These are phyloP conservation scores for Ranitomeya variabilis DNA, from an alignment of 2,113 vertebrate species.

Conservation along the genomic window DNA sequence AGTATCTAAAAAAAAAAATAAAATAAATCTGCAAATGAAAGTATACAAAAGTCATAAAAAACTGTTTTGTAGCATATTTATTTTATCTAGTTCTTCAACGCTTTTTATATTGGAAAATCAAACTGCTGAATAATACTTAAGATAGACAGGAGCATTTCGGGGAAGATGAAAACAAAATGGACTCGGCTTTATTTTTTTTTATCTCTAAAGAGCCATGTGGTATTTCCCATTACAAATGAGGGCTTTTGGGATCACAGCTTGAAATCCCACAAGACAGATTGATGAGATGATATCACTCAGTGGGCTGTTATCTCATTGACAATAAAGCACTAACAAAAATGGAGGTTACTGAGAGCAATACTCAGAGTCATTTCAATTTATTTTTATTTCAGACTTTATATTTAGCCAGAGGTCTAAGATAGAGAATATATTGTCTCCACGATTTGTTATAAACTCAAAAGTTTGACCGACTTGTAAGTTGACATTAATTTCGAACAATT, in stretches of 20 bases:
- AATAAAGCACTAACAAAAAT: slow-evolving; percentile 27
- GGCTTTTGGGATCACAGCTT: slow-evolving; percentile 46
- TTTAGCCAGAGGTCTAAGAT: slow-evolving; percentile 23
- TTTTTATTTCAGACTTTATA: slow-evolving; percentile 39
- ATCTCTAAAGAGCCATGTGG: slow-evolving; percentile 49
- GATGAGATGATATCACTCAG: slow-evolving; percentile 40
- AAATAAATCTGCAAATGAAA: too few species aligned
- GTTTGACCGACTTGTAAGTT: neutral
- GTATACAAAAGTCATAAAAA: too few species aligned
- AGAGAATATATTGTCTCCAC: neutral
- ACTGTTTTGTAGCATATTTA: neutral
- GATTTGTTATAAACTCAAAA: slow-evolving; percentile 10
- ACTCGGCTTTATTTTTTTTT: slow-evolving; percentile 23
- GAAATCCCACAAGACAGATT: slow-evolving; percentile 41
- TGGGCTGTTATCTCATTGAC: slow-evolving; percentile 44
- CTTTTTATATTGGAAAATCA: neutral
- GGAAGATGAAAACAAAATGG: neutral
- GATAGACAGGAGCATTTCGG: neutral
- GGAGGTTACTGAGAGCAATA: slow-evolving; percentile 35
- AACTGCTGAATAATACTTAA: neutral
- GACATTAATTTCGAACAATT: neutral
- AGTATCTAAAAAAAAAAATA: too few species aligned
- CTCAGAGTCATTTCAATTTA: slow-evolving; percentile 36
- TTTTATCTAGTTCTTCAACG: neutral
- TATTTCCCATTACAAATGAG: slow-evolving; percentile 44